These are phyloP conservation scores for Rhinatrema bivittatum DNA, from an alignment of 2,797 vertebrate species.

Conservation along the genomic window DNA sequence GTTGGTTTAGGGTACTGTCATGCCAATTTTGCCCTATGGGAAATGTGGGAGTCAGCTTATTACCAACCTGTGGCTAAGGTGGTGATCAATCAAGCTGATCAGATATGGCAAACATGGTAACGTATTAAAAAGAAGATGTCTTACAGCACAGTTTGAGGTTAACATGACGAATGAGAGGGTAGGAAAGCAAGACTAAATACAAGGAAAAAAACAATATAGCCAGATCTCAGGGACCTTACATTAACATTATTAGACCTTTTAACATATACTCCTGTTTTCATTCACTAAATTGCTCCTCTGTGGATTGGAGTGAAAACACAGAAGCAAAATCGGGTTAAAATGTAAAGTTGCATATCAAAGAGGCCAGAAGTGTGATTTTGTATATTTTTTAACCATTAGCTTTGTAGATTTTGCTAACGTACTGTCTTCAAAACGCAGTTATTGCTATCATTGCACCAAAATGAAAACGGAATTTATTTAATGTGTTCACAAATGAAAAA, in stretches of 20 bases:
- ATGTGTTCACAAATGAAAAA: too few relatives aligned
- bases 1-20: conserved; percentile 86
- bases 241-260: conserved; percentile 1
- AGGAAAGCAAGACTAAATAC: conserved; percentile 18
- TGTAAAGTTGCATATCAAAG: too few relatives aligned
- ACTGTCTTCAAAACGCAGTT: too few relatives aligned
- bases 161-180: conserved; percentile 39
- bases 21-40: conserved; percentile 70
- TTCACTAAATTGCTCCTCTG: not conserved
- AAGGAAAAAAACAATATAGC: not conserved
- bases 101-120: conserved; percentile 77
- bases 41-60: conserved; percentile 81
- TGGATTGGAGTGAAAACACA: too few relatives aligned
- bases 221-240: not conserved
- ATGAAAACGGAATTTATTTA: too few relatives aligned
- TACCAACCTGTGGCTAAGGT: conserved; percentile 72
- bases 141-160: conserved; percentile 37
- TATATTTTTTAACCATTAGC: too few relatives aligned
- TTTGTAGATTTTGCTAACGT: too few relatives aligned
- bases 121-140: conserved; percentile 70
- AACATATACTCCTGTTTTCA: not conserved
- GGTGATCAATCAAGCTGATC: conserved; percentile 93
- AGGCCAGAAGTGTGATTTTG: too few relatives aligned
- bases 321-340: too few relatives aligned
- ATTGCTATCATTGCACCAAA: too few relatives aligned